Evolutionary conservation across 2,797 vertebrate genomes (phyloP), one percentile per base, ranked within the genome.

Genomic region (Myotis myotis): DNA sequence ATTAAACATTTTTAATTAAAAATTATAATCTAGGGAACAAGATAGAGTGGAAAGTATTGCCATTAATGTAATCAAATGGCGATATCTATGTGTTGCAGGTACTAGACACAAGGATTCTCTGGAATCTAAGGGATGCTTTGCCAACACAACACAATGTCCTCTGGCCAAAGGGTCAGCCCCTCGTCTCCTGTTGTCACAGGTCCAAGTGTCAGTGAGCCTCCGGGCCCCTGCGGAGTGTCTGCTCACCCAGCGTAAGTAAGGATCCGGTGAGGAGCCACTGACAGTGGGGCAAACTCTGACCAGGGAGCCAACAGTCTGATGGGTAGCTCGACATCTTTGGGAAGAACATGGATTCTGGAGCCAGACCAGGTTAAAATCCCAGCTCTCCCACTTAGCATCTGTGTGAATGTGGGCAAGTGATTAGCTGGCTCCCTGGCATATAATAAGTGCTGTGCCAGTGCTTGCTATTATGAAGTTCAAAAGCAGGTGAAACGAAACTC

Each of bases 191-290:
- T 30, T 57, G 74, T 76, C 60, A 38, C 8, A 49, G 28, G 12
- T 51, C 5, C 9, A 30, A n/a, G 53, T 41, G 33, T 30, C 75
- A 13, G 25, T 11, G 49, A 80, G 86, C 41, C 87, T 84, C 28
- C 28, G 20, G n/a, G 51, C 60, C 36, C 74, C 19, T 3, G 53
- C 68, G 36, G 57, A 78, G n/a, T 28, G 12, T 23, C 53, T 55
- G 78, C 60, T 79, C 55, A 55, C n/a, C 36, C 53, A 22, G 55
- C 41, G 96, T 96, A 95, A 96, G 97, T 96, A 74, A 78, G 76
- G 38, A 7, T 53, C 68, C 86, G 36, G 23, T 57, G 6, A 41
- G 64, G 66, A 64, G 60, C 33, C 6, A 4, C 44, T 49, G 30
- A 9, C 8, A 5, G n/a, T 15, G 60, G 95, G 44, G 19, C 62